A percentile compares a stretch with the other conserved stretches of the same genome.
phyloP scores from a whole-genome alignment of 2,888 invertebrate genomes.

The Philonicus albiceps region DNA sequence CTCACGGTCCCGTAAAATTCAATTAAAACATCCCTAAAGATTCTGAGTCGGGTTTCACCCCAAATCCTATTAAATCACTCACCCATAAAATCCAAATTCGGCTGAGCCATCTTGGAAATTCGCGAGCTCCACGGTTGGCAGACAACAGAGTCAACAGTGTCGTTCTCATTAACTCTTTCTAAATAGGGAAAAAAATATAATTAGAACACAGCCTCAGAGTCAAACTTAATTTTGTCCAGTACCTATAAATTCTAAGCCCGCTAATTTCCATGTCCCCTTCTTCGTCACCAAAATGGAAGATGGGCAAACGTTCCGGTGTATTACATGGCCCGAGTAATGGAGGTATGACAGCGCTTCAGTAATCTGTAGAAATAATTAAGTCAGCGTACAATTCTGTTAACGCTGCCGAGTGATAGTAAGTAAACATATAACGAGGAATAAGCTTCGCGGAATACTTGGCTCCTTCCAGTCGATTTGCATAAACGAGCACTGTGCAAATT shows the following conservation, averaged over 20 bases:
- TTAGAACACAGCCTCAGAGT: background rate
- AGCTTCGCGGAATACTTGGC: background rate
- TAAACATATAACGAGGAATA: background rate
- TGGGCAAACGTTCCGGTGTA: slow-evolving; percentile 95
- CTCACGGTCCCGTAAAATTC: background rate
- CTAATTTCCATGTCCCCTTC: slow-evolving; percentile 95
- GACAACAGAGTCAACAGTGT: slow-evolving; percentile 75
- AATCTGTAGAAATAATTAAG: slow-evolving; percentile 69
- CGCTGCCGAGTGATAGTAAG: background rate
- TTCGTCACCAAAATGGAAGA: slow-evolving; percentile 90
- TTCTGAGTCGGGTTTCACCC: background rate
- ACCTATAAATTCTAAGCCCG: slow-evolving; percentile 93
- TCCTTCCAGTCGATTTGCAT: background rate
- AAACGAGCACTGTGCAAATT: background rate
- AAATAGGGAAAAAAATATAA: background rate
- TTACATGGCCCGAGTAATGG: slow-evolving; percentile 84
- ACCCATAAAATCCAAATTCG: slow-evolving; percentile 92
- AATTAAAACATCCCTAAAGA: background rate
- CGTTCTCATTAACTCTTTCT: slow-evolving; percentile 77
- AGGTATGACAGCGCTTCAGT: slow-evolving; percentile 93
- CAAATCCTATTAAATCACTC: slow-evolving; percentile 54
- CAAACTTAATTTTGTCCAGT: slow-evolving; percentile 48
- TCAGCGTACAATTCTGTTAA: background rate
- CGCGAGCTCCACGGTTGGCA: slow-evolving; percentile 92
- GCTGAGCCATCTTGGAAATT: slow-evolving; percentile 90